Conservation (phyloP, 2,797 vertebrate species). For the Anabacerthia variegaticeps region DNA sequence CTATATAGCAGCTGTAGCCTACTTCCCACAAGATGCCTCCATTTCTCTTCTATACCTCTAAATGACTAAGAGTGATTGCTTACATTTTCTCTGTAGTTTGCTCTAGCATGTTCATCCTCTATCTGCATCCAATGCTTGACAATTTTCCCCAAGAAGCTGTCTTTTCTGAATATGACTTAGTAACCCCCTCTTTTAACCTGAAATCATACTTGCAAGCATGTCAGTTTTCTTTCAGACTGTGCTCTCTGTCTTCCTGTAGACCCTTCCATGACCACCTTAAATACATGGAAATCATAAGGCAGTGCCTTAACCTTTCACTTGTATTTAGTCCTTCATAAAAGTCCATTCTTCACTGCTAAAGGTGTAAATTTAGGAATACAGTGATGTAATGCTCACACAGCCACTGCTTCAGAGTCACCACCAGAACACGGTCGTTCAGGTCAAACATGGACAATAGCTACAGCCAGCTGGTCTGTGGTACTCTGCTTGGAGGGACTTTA, state of each 20-base stretch:
- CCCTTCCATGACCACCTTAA: neutral
- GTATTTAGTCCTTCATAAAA: neutral
- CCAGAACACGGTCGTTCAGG: neutral
- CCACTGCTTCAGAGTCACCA: neutral
- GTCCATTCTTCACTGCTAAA: neutral
- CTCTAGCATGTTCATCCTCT: neutral
- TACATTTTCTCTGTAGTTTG: neutral
- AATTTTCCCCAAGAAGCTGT: neutral
- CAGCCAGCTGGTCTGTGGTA: neutral
- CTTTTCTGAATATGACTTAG: neutral
- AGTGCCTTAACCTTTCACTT: neutral
- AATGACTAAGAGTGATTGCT: neutral
- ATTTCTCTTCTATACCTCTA: neutral
- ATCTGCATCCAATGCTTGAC: neutral
- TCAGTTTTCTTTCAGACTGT: neutral
- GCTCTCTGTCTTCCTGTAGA: neutral
- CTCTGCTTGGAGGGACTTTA: neutral
- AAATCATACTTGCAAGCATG: neutral
- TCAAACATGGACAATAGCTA: neutral
- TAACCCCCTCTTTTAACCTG: neutral
- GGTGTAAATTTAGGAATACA: neutral
- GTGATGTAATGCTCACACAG: neutral
- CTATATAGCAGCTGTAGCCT: neutral
- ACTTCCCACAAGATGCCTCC: slow-evolving; percentile 12
- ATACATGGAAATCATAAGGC: neutral